These are phyloP conservation scores for Stichopus chloronotus DNA, from an alignment of 35 echinoderm and acorn worm species.

Conservation along the genomic window DNA sequence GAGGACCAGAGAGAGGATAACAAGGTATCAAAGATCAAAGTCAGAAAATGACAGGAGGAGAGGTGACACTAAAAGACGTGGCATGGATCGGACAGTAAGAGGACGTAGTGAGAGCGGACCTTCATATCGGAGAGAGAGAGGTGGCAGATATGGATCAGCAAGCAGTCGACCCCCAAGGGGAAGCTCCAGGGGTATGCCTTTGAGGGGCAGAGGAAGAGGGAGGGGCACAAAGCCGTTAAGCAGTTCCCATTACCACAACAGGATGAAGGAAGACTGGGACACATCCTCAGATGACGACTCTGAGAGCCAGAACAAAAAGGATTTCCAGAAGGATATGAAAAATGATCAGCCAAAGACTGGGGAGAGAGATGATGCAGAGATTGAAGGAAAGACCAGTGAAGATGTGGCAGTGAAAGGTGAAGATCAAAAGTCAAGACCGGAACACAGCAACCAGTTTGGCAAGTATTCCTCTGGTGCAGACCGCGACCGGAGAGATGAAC, in stretches of 20 bases:
- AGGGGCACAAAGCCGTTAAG: slow-evolving; percentile 53
- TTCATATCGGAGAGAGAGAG: slow-evolving; percentile 49
- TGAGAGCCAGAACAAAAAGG: slow-evolving; percentile 29
- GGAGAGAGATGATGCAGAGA: slow-evolving; percentile 31
- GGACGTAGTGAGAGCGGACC: slow-evolving; percentile 46
- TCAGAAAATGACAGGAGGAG: slow-evolving; percentile 41
- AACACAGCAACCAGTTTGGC: neutral
- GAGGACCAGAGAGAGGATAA: slow-evolving; percentile 16
- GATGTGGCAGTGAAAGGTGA: neutral
- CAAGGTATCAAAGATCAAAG: neutral
- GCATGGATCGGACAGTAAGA: neutral
- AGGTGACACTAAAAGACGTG: slow-evolving; percentile 44
- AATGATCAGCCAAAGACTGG: neutral
- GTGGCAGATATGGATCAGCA: slow-evolving; percentile 35
- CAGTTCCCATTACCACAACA: neutral
- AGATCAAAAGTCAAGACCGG: slow-evolving; percentile 28
- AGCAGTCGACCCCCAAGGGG: slow-evolving; percentile 17
- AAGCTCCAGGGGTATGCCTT: slow-evolving; percentile 4
- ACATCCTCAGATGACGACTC: slow-evolving; percentile 62
- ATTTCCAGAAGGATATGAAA: neutral
- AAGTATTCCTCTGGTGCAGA: neutral
- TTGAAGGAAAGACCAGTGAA: slow-evolving; percentile 23
- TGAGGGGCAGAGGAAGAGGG: slow-evolving; percentile 66
- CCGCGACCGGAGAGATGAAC: neutral
- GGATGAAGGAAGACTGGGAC: slow-evolving; percentile 72